Evolutionary conservation across 2,113 vertebrate genomes (phyloP).

Genomic region (Poeciliopsis turrubarensis): DNA sequence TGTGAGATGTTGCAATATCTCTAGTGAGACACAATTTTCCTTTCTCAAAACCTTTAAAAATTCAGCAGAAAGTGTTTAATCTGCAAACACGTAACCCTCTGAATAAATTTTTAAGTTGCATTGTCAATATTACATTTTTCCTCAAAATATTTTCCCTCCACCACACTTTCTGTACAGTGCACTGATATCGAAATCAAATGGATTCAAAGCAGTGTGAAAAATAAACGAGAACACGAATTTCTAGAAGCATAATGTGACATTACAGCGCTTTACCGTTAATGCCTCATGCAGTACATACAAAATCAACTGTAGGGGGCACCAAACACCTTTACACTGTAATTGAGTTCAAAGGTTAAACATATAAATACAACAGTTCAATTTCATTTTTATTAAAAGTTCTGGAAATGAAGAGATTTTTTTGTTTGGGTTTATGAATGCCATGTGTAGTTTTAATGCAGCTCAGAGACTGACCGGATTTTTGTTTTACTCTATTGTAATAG

Average conservation of each 20-base stretch:
- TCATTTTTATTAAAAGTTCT: neutral
- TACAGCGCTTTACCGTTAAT: neutral
- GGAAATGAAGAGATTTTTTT: neutral
- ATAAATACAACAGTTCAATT: neutral
- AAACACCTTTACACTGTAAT: constrained; percentile 18
- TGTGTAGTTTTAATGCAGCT: neutral
- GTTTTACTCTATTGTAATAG: constrained; percentile 7
- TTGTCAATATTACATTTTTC: neutral
- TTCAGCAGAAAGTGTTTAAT: neutral
- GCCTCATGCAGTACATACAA: neutral
- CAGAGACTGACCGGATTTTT: neutral
- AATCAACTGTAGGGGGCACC: constrained; percentile 49
- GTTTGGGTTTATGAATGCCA: fast-evolving
- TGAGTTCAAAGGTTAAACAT: constrained; percentile 42
- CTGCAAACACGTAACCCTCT: neutral
- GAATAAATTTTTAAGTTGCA: neutral
- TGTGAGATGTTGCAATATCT: neutral
- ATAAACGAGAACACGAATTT: neutral
- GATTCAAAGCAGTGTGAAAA: neutral
- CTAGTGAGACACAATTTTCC: neutral
- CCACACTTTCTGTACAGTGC: neutral
- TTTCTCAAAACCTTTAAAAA: neutral
- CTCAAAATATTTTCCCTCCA: neutral
- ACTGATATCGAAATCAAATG: neutral
- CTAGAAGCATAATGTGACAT: neutral